These are phyloP conservation scores for Monochamus saltuarius DNA, from an alignment of 1,140 invertebrate genomes.

Conservation along the genomic window DNA sequence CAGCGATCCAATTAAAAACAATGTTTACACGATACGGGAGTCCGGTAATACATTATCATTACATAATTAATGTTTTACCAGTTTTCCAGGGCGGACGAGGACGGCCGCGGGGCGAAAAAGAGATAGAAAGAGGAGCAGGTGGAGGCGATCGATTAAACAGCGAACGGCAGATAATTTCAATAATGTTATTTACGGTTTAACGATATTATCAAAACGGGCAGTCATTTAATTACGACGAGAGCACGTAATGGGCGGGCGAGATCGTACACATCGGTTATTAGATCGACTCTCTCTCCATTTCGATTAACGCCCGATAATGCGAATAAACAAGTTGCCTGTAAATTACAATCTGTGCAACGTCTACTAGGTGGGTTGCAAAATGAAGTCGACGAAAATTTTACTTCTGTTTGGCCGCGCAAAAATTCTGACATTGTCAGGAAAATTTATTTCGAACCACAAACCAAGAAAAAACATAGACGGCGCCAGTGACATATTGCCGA, in stretches of 20 bases:
- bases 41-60: conserved; percentile 6
- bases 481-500: too few species aligned
- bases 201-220: conserved; percentile 17
- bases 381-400: too few species aligned
- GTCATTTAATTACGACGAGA: conserved; percentile 16
- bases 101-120: not conserved
- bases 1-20: conserved; percentile 1
- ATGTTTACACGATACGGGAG: conserved; percentile 6
- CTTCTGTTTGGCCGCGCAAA: too few species aligned
- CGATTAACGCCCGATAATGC: conserved; percentile 17
- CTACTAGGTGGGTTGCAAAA: too few species aligned
- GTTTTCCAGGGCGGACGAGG: not conserved
- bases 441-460: too few species aligned
- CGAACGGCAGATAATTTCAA: conserved; percentile 13
- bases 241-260: conserved; percentile 13
- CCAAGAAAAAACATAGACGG: too few species aligned
- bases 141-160: conserved; percentile 6
- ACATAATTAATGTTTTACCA: conserved; percentile 11
- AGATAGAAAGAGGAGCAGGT: not conserved
- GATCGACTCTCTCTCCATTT: conserved; percentile 5
- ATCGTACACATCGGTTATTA: conserved; percentile 17
- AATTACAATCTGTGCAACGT: conserved; percentile 7
- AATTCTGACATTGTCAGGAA: too few species aligned
- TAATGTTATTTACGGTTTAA: conserved; percentile 20
- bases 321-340: conserved; percentile 17